Conservation (phyloP, 2,797 vertebrate species). For the Gymnodraco acuticeps region DNA sequence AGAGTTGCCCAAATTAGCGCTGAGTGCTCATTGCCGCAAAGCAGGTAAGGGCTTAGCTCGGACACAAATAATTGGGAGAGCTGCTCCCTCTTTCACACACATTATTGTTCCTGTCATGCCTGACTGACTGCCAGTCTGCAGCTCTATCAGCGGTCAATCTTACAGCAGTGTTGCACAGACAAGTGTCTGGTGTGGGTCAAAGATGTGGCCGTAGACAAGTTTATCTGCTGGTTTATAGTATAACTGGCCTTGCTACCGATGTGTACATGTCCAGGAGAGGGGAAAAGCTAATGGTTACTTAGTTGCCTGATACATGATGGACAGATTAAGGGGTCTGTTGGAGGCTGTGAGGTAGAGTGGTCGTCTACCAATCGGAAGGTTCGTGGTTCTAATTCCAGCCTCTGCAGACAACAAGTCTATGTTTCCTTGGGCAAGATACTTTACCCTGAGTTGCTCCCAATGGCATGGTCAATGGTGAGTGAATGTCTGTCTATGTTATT, state of each 20-base stretch:
- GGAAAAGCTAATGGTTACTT: neutral
- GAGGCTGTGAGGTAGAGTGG: no score
- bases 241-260: slow-evolving; percentile 1
- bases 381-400: no score
- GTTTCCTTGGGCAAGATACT: no score
- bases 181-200: slow-evolving; percentile 9
- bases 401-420: no score
- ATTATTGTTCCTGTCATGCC: slow-evolving; percentile 9
- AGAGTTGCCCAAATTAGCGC: slow-evolving; percentile 71
- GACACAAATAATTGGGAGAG: slow-evolving; percentile 49
- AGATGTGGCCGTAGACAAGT: neutral
- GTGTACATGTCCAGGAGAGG: neutral
- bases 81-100: slow-evolving; percentile 7
- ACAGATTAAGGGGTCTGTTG: neutral
- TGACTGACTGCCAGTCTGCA: slow-evolving; percentile 6
- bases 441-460: no score
- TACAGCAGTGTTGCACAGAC: slow-evolving; percentile 8
- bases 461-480: no score
- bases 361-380: no score
- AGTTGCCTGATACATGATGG: neutral
- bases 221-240: slow-evolving; percentile 8
- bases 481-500: no score
- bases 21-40: slow-evolving; percentile 27
- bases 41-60: slow-evolving; percentile 19
- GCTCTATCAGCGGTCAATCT: slow-evolving; percentile 26